phyloP scores from a whole-genome alignment of 1,140 invertebrate species.

The Aphis gossypii region DNA sequence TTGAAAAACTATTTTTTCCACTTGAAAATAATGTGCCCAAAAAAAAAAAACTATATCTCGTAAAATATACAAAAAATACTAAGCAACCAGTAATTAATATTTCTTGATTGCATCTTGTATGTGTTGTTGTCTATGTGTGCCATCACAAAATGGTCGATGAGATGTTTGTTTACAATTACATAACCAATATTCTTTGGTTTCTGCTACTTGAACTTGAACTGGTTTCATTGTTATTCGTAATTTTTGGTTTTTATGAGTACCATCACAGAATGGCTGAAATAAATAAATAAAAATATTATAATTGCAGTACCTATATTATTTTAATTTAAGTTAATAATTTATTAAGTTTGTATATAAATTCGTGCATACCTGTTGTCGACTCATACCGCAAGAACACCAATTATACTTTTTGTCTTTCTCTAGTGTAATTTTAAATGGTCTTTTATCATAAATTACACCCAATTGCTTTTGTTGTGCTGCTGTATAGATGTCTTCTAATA shows the following conservation, averaged over 20 bases:
- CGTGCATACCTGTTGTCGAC: constrained; percentile 75
- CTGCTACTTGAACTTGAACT: constrained; percentile 81
- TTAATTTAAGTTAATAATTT: not conserved
- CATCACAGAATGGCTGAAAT: constrained; percentile 79
- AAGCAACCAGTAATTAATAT: constrained; percentile 30
- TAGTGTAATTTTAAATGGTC: constrained; percentile 83
- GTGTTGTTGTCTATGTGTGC: constrained; percentile 81
- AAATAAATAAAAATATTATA: not conserved
- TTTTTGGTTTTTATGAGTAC: constrained; percentile 58
- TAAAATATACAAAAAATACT: constrained; percentile 49
- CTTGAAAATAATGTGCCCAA: constrained; percentile 35
- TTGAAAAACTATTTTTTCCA: constrained; percentile 34
- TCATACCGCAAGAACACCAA: constrained; percentile 95
- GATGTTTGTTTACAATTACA: constrained; percentile 98
- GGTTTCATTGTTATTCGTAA: constrained; percentile 67
- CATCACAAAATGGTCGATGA: constrained; percentile 97
- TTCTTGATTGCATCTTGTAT: constrained; percentile 67
- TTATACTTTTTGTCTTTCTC: constrained; percentile 83
- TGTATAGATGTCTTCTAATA: constrained; percentile 60
- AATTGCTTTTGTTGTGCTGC: constrained; percentile 69
- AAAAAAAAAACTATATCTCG: constrained; percentile 29
- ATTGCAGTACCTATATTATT: not conserved
- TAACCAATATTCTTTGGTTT: constrained; percentile 95
- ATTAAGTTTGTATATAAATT: not conserved
- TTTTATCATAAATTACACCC: constrained; percentile 84